Conservation (phyloP, 2,113 vertebrate species). For the Malurus elegans region DNA sequence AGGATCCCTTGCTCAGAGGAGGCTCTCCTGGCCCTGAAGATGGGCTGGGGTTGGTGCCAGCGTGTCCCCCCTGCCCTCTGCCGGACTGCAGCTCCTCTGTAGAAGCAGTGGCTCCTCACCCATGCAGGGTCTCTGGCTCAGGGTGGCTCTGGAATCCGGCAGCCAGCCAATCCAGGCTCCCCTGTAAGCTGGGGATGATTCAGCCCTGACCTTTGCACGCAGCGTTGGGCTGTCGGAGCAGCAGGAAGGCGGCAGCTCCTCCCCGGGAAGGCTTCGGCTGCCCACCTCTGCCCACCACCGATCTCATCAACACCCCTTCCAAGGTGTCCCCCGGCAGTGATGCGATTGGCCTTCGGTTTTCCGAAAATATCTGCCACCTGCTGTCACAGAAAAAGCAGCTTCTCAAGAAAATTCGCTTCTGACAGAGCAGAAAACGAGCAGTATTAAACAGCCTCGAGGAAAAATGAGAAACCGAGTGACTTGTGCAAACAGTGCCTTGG, state of each 20-base stretch:
- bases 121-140: background rate
- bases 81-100: background rate
- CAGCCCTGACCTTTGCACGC: background rate
- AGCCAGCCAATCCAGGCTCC: background rate
- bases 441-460: background rate
- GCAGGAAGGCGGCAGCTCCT: background rate
- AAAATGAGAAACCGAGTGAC: background rate
- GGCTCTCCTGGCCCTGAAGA: background rate
- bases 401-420: background rate
- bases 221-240: background rate
- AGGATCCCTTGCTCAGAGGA: rapidly evolving
- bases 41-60: background rate
- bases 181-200: background rate
- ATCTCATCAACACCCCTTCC: background rate
- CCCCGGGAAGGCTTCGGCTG: background rate
- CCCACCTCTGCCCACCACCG: background rate
- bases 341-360: background rate
- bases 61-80: rapidly evolving
- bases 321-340: background rate
- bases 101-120: background rate
- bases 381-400: background rate
- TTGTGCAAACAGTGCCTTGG: background rate
- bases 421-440: background rate
- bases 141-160: rapidly evolving
- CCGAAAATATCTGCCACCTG: background rate